Evolutionary conservation across 2,888 invertebrate genomes (phyloP).

Genomic region (Carpatolechia fugitivella): DNA sequence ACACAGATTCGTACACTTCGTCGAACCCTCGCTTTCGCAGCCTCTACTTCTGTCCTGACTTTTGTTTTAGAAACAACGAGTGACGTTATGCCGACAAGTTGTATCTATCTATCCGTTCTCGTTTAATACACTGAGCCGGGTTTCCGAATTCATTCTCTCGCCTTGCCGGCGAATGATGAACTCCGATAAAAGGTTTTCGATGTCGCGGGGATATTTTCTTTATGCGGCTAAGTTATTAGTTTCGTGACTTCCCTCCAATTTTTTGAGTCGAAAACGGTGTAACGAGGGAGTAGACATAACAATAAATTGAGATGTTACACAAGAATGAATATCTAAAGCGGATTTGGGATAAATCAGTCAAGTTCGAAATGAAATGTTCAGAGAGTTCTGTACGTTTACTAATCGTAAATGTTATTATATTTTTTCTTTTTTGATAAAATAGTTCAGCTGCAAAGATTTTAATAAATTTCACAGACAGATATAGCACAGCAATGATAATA

Average conservation of each 20-base stretch:
- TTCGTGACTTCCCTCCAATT: constrained; percentile 25
- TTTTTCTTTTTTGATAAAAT: too few species aligned
- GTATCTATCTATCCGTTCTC: constrained; percentile 9
- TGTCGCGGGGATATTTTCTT: constrained; percentile 43
- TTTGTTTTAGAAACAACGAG: constrained; percentile 19
- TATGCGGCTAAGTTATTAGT: constrained; percentile 32
- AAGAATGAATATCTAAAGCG: constrained; percentile 11
- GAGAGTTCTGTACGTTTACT: neutral
- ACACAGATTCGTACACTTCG: neutral
- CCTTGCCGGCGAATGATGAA: constrained; percentile 43
- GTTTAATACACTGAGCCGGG: constrained; percentile 21
- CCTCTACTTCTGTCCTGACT: constrained; percentile 13
- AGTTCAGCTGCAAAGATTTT: too few species aligned
- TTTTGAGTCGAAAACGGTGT: constrained; percentile 19
- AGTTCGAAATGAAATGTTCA: neutral
- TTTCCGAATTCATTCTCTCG: constrained; percentile 39
- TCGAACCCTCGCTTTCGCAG: neutral
- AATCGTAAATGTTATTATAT: too few species aligned
- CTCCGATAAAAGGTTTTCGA: constrained; percentile 60
- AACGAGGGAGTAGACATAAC: constrained; percentile 10
- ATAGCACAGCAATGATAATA: too few species aligned
- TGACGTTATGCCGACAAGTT: constrained; percentile 1
- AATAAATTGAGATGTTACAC: constrained; percentile 18
- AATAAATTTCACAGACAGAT: too few species aligned
- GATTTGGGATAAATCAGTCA: constrained; percentile 4